Percentiles rank a stretch among this genome's conserved stretches.
Evolutionary conservation across 2,888 invertebrate genomes (phyloP).

Genomic region (Hirtodrosophila cameraria): DNA sequence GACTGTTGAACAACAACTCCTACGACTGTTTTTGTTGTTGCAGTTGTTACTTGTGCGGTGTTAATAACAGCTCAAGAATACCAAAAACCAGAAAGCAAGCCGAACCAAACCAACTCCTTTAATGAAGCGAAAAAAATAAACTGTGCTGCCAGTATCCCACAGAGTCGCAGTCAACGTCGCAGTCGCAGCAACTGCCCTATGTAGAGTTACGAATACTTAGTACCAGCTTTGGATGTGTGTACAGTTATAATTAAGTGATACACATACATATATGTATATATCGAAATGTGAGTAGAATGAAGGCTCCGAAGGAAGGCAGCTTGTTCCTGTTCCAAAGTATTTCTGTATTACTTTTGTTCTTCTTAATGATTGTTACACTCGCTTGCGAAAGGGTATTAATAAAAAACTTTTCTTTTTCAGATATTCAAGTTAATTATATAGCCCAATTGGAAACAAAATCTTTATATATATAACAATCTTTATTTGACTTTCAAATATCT

Average conservation of each 20-base stretch:
- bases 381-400: conserved; percentile 1
- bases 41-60: conserved; percentile 9
- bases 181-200: conserved; percentile 5
- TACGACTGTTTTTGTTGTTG: conserved; percentile 25
- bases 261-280: too few relatives aligned
- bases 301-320: not conserved
- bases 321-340: conserved; percentile 9
- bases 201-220: conserved; percentile 10
- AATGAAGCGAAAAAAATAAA: conserved; percentile 76
- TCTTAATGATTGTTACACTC: conserved; percentile 24
- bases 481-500: too few relatives aligned
- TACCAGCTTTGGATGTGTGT: conserved; percentile 47
- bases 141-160: conserved; percentile 46
- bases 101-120: conserved; percentile 59
- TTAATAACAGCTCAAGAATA: conserved; percentile 17
- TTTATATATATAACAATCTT: too few relatives aligned
- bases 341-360: conserved; percentile 16
- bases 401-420: too few relatives aligned
- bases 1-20: conserved; percentile 33
- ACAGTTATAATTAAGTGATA: conserved; percentile 79
- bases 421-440: too few relatives aligned
- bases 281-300: conserved; percentile 33
- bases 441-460: too few relatives aligned
- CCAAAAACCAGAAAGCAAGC: not conserved
- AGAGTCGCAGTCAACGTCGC: conserved; percentile 47